Evolutionary conservation across 2,797 vertebrate genomes (phyloP).

Genomic region (Poecile montanus): DNA sequence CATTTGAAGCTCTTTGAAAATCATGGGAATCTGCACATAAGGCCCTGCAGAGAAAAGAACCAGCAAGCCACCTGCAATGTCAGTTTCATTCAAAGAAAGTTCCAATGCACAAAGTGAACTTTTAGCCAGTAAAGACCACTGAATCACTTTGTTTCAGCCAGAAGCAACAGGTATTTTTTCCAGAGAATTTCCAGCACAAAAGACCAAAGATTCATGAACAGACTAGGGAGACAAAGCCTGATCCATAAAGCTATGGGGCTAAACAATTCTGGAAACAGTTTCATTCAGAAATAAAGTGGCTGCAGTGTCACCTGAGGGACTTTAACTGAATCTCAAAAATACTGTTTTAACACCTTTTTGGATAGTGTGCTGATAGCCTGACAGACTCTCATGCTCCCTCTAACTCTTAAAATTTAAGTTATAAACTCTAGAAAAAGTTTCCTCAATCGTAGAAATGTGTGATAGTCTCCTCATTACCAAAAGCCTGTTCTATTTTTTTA

Average conservation of each 20-base stretch:
- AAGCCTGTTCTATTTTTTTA: not conserved
- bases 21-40: constrained; percentile 69
- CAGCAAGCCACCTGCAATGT: not conserved
- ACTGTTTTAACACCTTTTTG: not conserved
- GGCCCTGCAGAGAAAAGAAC: constrained; percentile 70
- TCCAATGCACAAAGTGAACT: not conserved
- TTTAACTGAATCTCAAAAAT: not conserved
- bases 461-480: not conserved
- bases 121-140: not conserved
- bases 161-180: not conserved
- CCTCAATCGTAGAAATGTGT: not conserved
- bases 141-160: not conserved
- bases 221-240: not conserved
- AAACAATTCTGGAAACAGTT: not conserved
- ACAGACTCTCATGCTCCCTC: not conserved
- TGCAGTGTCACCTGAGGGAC: not conserved
- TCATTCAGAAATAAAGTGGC: not conserved
- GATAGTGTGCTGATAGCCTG: not conserved
- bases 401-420: not conserved
- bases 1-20: constrained; percentile 83
- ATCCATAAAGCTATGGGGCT: not conserved
- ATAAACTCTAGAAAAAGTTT: not conserved
- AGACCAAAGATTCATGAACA: not conserved
- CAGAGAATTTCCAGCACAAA: not conserved
- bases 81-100: not conserved